Evolutionary conservation across 2,113 vertebrate species (phyloP), one percentile per base, ranked within the genome.

Genomic region (Synodontis membranacea): DNA sequence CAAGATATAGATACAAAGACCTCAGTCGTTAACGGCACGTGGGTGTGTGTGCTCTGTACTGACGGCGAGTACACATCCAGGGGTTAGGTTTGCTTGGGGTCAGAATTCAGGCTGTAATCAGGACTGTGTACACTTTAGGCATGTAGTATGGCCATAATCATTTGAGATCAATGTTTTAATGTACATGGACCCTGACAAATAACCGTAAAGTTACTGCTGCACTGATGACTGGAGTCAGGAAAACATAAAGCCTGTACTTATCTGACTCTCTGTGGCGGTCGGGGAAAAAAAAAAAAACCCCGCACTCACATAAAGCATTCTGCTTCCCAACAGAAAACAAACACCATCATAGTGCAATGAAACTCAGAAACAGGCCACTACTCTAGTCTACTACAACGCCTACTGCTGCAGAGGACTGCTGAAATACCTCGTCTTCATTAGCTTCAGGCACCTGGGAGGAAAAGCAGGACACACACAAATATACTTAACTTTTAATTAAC

Each of bases 371-470:
- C 46, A 58, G 70, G n/a, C n/a, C 72, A 60, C 56, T 25, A 62
- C 54, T 74, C 83, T 75, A 84, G n/a, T n/a, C n/a, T n/a, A n/a
- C n/a, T 15, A 84, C 23, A 58, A 2, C 7, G 54, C 0, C 5
- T 75, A 62, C 9, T 46, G 19, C 52, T 31, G 31, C 4, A 75
- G 9, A 75, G 4, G 28, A 75, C 70, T 14, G 25, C 42, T 31
- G 28, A 62, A 78, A 78, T 87, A 83, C 81, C 81, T 79, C 58
- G 52, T 79, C 39, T 23, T 72, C 80, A 44, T 87, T 50, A 62
- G 66, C 54, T 31, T 88, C 87, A 31, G 56, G 87, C 0, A 82
- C 37, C 66, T 82, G 34, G 37, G 50, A 85, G 78, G 17, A 75
- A 80, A 82, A 31, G 52, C 66, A 82, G 48, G 80, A 60, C 78